phyloP scores from a whole-genome alignment of 2,797 vertebrate species.

The Pelodytes ibericus region DNA sequence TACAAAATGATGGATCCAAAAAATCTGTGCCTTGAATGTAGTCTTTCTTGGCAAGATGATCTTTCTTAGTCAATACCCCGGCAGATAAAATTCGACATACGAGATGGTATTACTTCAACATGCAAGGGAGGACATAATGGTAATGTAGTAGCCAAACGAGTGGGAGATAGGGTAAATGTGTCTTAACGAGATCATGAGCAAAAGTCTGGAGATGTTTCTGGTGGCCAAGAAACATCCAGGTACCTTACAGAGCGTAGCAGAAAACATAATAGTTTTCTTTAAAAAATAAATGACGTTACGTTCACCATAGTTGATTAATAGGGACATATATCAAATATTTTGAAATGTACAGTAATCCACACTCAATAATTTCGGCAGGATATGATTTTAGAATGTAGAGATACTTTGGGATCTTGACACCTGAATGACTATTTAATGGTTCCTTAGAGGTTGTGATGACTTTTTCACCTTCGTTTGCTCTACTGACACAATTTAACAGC shows the following conservation, averaged over 20 bases:
- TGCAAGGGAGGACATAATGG: constrained; percentile 26
- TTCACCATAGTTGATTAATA: not conserved
- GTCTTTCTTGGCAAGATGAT: not conserved
- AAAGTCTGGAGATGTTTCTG: not conserved
- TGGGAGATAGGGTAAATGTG: not conserved
- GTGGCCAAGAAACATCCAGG: not conserved
- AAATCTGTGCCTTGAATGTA: constrained; percentile 31
- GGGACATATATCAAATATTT: not conserved
- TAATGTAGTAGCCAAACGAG: not conserved
- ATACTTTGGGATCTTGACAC: constrained; percentile 18
- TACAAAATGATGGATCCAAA: constrained; percentile 30
- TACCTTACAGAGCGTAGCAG: not conserved
- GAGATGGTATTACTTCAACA: not conserved
- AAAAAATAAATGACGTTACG: not conserved
- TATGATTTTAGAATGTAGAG: not conserved
- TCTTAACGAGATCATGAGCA: not conserved
- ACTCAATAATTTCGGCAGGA: not conserved
- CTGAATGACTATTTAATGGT: constrained; percentile 52
- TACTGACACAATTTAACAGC: constrained; percentile 55
- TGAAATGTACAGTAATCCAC: not conserved
- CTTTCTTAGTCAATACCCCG: constrained; percentile 21
- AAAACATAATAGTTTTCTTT: not conserved
- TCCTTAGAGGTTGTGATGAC: constrained; percentile 52
- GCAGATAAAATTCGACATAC: not conserved
- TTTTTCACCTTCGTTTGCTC: constrained; percentile 54